These are phyloP conservation scores for Damaliscus lunatus DNA, from an alignment of 2,113 vertebrate species.

Conservation along the genomic window DNA sequence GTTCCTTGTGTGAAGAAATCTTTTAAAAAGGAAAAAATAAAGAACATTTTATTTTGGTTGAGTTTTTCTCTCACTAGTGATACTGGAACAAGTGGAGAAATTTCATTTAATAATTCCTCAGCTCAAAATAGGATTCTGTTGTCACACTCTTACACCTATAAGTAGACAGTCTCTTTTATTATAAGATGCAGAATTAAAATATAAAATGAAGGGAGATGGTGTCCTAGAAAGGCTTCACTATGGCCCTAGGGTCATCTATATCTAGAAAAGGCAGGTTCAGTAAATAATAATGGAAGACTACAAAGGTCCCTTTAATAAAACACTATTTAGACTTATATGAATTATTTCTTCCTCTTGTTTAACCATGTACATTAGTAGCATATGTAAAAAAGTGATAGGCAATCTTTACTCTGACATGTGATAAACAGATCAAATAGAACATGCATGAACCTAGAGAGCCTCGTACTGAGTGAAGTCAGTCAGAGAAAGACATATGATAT, in stretches of 20 bases:
- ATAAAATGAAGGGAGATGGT: background rate
- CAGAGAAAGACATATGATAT: background rate
- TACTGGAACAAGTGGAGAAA: background rate
- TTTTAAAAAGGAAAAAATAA: background rate
- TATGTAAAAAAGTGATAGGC: background rate
- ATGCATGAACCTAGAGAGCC: background rate
- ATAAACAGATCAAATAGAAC: background rate
- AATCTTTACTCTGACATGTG: background rate
- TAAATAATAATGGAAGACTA: conserved; percentile 13
- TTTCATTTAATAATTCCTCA: conserved; percentile 35
- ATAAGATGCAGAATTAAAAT: background rate
- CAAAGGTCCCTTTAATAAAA: background rate
- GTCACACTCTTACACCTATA: background rate
- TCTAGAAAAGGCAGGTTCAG: background rate
- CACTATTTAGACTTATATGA: conserved; percentile 1
- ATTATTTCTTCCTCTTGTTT: conserved; percentile 15
- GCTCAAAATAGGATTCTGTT: background rate
- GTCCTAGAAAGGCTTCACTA: background rate
- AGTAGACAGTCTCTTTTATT: background rate
- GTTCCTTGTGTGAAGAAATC: background rate
- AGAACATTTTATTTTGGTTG: background rate
- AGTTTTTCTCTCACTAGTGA: background rate
- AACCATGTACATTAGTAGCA: background rate
- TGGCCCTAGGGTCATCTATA: background rate
- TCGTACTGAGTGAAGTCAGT: background rate